phyloP scores from a whole-genome alignment of 2,888 invertebrate genomes.

The Protonemura montana region DNA sequence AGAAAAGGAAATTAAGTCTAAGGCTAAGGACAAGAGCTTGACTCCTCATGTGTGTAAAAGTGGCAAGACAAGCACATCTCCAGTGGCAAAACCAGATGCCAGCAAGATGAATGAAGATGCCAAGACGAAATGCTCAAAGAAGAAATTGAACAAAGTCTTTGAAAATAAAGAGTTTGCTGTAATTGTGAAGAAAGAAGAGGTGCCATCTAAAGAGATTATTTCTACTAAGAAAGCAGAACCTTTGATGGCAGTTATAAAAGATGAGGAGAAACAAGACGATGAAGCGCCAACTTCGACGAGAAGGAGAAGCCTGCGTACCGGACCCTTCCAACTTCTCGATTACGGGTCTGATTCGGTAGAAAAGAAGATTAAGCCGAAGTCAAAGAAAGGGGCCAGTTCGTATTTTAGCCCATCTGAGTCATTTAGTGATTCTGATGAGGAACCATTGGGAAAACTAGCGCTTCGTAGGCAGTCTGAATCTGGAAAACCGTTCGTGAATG shows the following conservation, averaged over 20 bases:
- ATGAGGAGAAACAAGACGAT: constrained; percentile 2
- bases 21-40: constrained; percentile 27
- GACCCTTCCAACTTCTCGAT: constrained; percentile 14
- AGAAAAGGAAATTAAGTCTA: constrained; percentile 48
- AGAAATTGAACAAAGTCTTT: neutral
- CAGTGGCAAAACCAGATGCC: neutral
- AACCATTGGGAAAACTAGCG: constrained; percentile 67
- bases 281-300: neutral
- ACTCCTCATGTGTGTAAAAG: neutral
- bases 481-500: neutral
- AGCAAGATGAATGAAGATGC: constrained; percentile 8
- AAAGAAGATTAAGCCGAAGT: neutral
- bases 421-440: constrained; percentile 72
- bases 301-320: constrained; percentile 25
- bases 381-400: neutral
- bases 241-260: neutral
- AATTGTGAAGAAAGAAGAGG: constrained; percentile 20
- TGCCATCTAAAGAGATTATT: neutral
- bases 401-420: constrained; percentile 17
- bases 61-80: neutral
- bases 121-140: neutral
- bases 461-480: constrained; percentile 31
- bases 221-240: neutral
- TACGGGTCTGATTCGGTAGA: neutral
- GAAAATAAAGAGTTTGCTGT: constrained; percentile 1